Base-by-base conservation (phyloP, 2,888 invertebrate genomes). In the Phyllotreta cruciferae region DNA sequence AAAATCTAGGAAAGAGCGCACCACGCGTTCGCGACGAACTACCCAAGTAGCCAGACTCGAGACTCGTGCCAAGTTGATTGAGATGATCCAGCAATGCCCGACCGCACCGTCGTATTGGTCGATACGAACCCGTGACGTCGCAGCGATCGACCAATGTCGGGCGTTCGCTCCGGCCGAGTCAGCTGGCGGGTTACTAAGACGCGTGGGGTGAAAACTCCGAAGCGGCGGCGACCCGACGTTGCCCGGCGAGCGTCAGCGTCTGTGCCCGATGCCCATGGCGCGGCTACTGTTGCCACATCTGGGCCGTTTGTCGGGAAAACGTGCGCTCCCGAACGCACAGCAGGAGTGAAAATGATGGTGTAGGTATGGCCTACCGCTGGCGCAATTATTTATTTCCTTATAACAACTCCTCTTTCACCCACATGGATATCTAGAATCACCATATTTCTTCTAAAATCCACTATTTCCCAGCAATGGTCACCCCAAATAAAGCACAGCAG, bases 31-130 rank as follows among this genome's bases (percentile, higher is more conserved):
- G 49, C 77, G 76, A 73, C 74, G 72, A 77, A 74, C 75, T 75
- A 75, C 73, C 74, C 74, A 73, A 75, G 74, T 73, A 74, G 73
- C 75, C 74, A 73, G 75, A 77, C 76, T 74, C 77, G 77, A 71
- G 74, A 77, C 77, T 75, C 78, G 78, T 79, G 78, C 79, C 79
- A 79, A 79, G 78, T 76, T 75, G 76, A 78, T 76, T 75, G 75
- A 78, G 77, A 78, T 76, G 79, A 77, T 79, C 79, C 77, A 74
- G 73, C 77, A 78, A 78, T 77, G 77, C 78, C 77, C 79, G 79
- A 77, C 77, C 75, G 74, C 75, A 77, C 77, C 75, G 74, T 75
- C 73, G 75, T 77, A 81, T 82, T 82, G 81, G 82, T 79, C 78
- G 78, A 78, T 77, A 77, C 68, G 69, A 68, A 64, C 63, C 69